Percentiles rank a stretch among this genome's conserved stretches.
phyloP scores from a whole-genome alignment of 1,140 invertebrate species.

The Goniozus legneri region DNA sequence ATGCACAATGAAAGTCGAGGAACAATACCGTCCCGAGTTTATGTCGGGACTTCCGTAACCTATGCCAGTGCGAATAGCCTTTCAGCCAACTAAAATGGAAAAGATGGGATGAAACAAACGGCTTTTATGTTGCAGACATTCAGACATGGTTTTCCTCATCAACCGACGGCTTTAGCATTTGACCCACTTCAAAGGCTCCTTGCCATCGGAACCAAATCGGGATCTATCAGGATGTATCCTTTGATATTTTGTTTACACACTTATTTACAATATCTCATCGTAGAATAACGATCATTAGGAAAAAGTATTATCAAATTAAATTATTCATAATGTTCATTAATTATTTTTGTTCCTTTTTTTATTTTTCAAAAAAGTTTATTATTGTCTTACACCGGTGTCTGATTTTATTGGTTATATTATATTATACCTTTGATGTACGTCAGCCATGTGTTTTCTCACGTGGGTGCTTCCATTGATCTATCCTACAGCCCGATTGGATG shows the following conservation, averaged over 20 bases:
- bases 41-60: constrained; percentile 11
- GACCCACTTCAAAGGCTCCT: constrained; percentile 96
- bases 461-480: constrained; percentile 23
- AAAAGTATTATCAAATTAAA: too few relatives aligned
- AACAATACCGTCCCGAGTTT: constrained; percentile 19
- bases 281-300: too few relatives aligned
- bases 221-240: constrained; percentile 96
- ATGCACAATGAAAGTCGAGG: constrained; percentile 7
- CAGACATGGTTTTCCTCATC: constrained; percentile 97
- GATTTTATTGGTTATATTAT: constrained; percentile 18
- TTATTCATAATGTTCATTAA: too few relatives aligned
- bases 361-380: too few relatives aligned
- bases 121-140: constrained; percentile 79
- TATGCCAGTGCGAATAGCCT: constrained; percentile 22
- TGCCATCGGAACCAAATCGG: constrained; percentile 94
- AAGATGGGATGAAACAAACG: constrained; percentile 22
- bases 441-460: constrained; percentile 23
- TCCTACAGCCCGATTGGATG: constrained; percentile 15
- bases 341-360: too few relatives aligned
- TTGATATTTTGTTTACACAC: constrained; percentile 45
- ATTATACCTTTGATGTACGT: constrained; percentile 17
- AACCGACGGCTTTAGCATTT: constrained; percentile 94
- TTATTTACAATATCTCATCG: too few relatives aligned
- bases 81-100: constrained; percentile 23
- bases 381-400: too few relatives aligned